Evolutionary conservation across 1,140 invertebrate genomes (phyloP).

Genomic region (Lordiphosa collinella): DNA sequence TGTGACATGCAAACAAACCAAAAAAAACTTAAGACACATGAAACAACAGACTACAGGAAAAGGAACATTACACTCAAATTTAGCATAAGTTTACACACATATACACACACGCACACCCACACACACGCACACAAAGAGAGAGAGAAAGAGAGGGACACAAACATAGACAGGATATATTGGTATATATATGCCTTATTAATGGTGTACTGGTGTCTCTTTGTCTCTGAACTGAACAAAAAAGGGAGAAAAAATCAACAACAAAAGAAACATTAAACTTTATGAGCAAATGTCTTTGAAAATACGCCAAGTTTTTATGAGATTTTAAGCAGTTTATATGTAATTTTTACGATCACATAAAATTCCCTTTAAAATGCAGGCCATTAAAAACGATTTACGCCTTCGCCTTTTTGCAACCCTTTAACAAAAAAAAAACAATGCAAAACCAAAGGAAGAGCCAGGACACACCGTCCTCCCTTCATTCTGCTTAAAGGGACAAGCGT

Average conservation of each 20-base stretch:
- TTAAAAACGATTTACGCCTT: slow-evolving; percentile 76
- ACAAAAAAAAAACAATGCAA: slow-evolving; percentile 1
- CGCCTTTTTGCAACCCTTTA: slow-evolving; percentile 37
- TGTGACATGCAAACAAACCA: slow-evolving; percentile 49
- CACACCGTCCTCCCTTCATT: slow-evolving; percentile 1
- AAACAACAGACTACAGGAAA: slow-evolving; percentile 54
- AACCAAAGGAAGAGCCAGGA: slow-evolving; percentile 15
- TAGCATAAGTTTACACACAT: slow-evolving; percentile 43
- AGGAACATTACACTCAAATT: slow-evolving; percentile 49
- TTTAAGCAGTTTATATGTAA: slow-evolving; percentile 76
- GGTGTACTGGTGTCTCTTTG: slow-evolving; percentile 43
- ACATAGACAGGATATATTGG: slow-evolving; percentile 16
- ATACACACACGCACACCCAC: slow-evolving; percentile 21
- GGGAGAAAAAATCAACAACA: slow-evolving; percentile 33
- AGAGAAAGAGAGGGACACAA: slow-evolving; percentile 17
- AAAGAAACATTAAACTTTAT: slow-evolving; percentile 68
- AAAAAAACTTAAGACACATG: background rate
- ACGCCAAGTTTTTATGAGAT: slow-evolving; percentile 69
- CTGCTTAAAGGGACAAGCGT: slow-evolving; percentile 5
- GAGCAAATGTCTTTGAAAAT: slow-evolving; percentile 53
- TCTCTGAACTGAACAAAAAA: slow-evolving; percentile 21
- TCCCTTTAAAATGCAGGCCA: slow-evolving; percentile 67
- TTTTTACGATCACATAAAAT: slow-evolving; percentile 75
- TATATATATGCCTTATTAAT: slow-evolving; percentile 22
- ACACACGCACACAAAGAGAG: slow-evolving; percentile 19